phyloP scores from a whole-genome alignment of 2,113 vertebrate genomes.

The Semnopithecus entellus region DNA sequence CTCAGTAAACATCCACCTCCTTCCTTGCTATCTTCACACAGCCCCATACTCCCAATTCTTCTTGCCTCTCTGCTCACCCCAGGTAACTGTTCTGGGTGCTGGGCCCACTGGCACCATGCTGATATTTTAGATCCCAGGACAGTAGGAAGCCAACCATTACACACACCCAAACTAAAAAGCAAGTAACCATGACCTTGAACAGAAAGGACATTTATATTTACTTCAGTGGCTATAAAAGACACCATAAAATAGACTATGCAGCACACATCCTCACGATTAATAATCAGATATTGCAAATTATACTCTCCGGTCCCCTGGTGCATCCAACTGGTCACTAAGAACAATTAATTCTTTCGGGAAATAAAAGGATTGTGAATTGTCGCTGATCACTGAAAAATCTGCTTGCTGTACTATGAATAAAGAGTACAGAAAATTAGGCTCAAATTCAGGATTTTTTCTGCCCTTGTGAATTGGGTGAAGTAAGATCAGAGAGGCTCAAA shows the following conservation, averaged over 20 bases:
- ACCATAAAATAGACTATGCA: slow-evolving; percentile 66
- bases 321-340: slow-evolving; percentile 61
- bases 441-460: not conserved
- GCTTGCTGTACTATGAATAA: not conserved
- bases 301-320: slow-evolving; percentile 25
- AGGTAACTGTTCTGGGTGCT: not conserved
- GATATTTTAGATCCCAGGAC: slow-evolving; percentile 6
- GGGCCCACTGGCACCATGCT: not conserved
- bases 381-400: slow-evolving; percentile 47
- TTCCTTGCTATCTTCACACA: not conserved
- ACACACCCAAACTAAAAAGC: slow-evolving; percentile 52
- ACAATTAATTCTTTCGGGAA: slow-evolving; percentile 64
- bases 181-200: slow-evolving; percentile 54
- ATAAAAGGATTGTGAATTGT: slow-evolving; percentile 13
- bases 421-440: not conserved
- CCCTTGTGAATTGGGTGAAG: not conserved
- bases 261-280: slow-evolving; percentile 48
- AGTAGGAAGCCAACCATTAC: slow-evolving; percentile 44
- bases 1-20: not conserved
- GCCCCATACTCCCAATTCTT: not conserved
- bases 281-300: slow-evolving; percentile 56
- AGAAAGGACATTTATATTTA: slow-evolving; percentile 68
- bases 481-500: slow-evolving; percentile 3
- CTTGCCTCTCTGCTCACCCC: not conserved
- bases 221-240: slow-evolving; percentile 61